Percentiles rank a stretch among this genome's conserved stretches.
These are phyloP conservation scores for Diaperis boleti DNA, from an alignment of 2,888 invertebrate genomes.

Conservation along the genomic window DNA sequence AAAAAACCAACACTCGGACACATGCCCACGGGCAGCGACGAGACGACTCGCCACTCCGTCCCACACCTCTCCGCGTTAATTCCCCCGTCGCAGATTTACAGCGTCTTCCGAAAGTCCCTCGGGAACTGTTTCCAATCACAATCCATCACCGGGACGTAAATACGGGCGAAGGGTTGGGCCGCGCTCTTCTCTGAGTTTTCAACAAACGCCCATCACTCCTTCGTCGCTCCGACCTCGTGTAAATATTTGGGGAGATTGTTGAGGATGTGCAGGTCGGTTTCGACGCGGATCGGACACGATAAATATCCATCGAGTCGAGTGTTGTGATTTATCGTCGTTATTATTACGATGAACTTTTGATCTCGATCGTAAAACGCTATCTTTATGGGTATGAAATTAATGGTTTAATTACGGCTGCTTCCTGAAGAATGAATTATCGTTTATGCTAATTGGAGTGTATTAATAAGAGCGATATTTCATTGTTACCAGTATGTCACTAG, in stretches of 20 bases:
- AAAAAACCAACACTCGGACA: too few relatives aligned
- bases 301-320: constrained; percentile 20
- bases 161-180: constrained; percentile 24
- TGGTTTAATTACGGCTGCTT: constrained; percentile 29
- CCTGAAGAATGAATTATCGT: constrained; percentile 24
- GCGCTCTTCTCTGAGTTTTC: neutral
- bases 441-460: constrained; percentile 1
- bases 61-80: too few relatives aligned
- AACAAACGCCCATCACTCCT: constrained; percentile 13
- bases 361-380: constrained; percentile 29
- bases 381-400: constrained; percentile 31
- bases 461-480: neutral
- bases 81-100: too few relatives aligned
- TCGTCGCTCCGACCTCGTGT: neutral
- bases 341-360: constrained; percentile 35
- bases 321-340: constrained; percentile 34
- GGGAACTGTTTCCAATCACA: constrained; percentile 21
- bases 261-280: constrained; percentile 8
- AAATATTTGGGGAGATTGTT: constrained; percentile 10
- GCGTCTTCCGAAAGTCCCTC: constrained; percentile 9
- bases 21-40: too few relatives aligned
- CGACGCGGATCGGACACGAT: constrained; percentile 27
- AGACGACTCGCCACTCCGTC: too few relatives aligned
- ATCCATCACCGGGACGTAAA: constrained; percentile 10
- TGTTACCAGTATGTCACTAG: neutral